phyloP scores from a whole-genome alignment of 1,140 invertebrate species.

The Platyscapa corneri region DNA sequence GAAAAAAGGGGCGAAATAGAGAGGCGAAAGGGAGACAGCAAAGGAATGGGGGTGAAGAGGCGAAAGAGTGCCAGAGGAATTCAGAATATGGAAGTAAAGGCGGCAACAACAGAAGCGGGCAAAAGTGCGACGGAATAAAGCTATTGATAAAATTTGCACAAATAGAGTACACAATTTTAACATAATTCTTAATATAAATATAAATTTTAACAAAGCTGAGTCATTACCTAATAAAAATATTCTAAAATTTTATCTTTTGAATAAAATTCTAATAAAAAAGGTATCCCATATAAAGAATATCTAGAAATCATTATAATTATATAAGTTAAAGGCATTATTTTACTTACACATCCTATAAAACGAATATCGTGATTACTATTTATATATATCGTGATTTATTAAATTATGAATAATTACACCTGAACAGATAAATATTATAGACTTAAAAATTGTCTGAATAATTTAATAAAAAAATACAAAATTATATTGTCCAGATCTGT shows the following conservation, averaged over 20 bases:
- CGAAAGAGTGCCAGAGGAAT: too few species aligned
- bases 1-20: too few species aligned
- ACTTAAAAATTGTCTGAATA: constrained; percentile 79
- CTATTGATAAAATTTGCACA: too few species aligned
- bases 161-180: too few species aligned
- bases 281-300: constrained; percentile 4
- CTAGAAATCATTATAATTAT: background rate
- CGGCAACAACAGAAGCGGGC: too few species aligned
- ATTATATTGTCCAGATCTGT: constrained; percentile 67
- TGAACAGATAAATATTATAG: constrained; percentile 78
- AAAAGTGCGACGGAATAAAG: too few species aligned
- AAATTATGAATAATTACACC: constrained; percentile 69
- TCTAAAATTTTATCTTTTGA: constrained; percentile 22
- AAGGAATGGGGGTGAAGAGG: too few species aligned
- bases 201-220: background rate
- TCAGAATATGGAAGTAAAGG: too few species aligned
- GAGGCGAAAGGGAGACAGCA: too few species aligned
- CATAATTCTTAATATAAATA: background rate
- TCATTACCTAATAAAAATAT: background rate
- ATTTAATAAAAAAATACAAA: constrained; percentile 79
- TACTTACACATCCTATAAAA: background rate
- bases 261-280: constrained; percentile 29
- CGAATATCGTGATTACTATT: constrained; percentile 32
- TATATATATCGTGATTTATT: too few species aligned
- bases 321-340: background rate